Percentiles rank a stretch among this genome's conserved stretches.
These are phyloP conservation scores for Tetranychus urticae DNA, from an alignment of 1,140 invertebrate genomes.

Conservation along the genomic window DNA sequence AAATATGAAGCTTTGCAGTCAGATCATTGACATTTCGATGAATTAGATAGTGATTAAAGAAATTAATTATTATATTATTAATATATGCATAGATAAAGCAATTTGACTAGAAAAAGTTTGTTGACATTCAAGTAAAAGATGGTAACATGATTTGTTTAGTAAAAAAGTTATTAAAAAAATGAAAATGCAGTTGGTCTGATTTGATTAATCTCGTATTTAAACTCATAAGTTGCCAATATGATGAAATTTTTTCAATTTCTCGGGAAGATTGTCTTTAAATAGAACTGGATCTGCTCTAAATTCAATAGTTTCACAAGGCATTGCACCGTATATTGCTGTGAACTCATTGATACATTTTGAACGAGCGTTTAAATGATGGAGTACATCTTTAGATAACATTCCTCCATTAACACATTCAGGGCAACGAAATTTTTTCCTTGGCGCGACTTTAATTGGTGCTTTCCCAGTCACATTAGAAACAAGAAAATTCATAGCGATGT, in stretches of 20 bases:
- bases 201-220: too few relatives aligned
- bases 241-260: conserved; percentile 64
- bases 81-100: too few relatives aligned
- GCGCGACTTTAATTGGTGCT: conserved; percentile 83
- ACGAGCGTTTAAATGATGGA: conserved; percentile 65
- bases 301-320: conserved; percentile 69
- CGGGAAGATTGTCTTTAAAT: conserved; percentile 64
- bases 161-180: too few relatives aligned
- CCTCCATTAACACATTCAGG: conserved; percentile 79
- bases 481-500: conserved; percentile 83
- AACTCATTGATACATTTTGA: conserved; percentile 78
- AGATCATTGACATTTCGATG: too few relatives aligned
- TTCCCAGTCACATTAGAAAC: conserved; percentile 72
- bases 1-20: too few relatives aligned
- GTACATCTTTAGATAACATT: conserved; percentile 72
- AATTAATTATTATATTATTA: too few relatives aligned
- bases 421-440: conserved; percentile 93
- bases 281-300: conserved; percentile 83
- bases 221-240: conserved; percentile 63
- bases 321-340: conserved; percentile 49
- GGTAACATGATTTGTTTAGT: too few relatives aligned
- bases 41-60: too few relatives aligned
- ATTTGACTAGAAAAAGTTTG: too few relatives aligned
- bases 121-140: too few relatives aligned
- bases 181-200: too few relatives aligned